phyloP scores from a whole-genome alignment of 2,888 invertebrate genomes.

The Himalopsyche kuldschensis region DNA sequence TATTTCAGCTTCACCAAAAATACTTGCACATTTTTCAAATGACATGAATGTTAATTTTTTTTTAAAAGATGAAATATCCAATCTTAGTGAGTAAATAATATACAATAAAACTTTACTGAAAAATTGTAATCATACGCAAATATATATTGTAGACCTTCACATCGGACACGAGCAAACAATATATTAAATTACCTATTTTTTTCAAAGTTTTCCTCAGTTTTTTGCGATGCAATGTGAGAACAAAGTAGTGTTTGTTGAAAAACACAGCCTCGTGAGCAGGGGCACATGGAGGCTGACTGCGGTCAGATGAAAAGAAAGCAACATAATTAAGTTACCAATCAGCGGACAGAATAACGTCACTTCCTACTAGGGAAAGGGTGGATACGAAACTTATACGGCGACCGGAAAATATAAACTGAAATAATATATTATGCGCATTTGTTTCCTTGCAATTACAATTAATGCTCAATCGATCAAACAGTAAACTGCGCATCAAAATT shows the following conservation, averaged over 20 bases:
- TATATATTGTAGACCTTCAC: too few relatives aligned
- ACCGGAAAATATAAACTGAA: background rate
- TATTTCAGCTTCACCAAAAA: too few relatives aligned
- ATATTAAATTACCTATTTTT: background rate
- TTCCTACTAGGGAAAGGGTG: background rate
- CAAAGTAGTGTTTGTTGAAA: background rate
- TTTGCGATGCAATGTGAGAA: background rate
- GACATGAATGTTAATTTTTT: too few relatives aligned
- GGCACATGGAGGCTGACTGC: conserved; percentile 42
- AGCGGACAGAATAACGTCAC: conserved; percentile 21
- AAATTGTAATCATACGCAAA: too few relatives aligned
- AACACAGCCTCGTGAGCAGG: conserved; percentile 44
- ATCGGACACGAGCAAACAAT: background rate
- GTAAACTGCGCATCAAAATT: too few relatives aligned
- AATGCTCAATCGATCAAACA: too few relatives aligned
- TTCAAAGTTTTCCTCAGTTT: background rate
- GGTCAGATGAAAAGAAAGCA: conserved; percentile 40
- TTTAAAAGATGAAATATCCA: too few relatives aligned
- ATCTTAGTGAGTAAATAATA: too few relatives aligned
- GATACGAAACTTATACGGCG: background rate
- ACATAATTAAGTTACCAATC: conserved; percentile 39
- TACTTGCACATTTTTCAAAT: too few relatives aligned
- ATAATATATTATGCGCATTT: too few relatives aligned
- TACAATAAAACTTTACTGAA: too few relatives aligned
- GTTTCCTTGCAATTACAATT: too few relatives aligned